Evolutionary conservation across 2,797 vertebrate species (phyloP).

Genomic region (Characodon lateralis): DNA sequence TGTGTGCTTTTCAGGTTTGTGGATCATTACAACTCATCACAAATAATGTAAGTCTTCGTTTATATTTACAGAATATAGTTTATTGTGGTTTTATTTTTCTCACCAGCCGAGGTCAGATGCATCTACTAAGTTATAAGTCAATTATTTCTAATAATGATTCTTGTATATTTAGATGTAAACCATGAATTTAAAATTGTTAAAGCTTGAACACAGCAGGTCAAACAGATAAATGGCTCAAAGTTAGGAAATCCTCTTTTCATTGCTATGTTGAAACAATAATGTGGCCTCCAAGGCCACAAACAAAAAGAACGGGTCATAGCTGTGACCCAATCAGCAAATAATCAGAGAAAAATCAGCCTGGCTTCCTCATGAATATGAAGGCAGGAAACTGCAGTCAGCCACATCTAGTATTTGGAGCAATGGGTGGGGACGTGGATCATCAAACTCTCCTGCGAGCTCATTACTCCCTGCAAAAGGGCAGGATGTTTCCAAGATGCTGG

Average conservation of each 20-base stretch:
- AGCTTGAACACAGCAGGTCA: background rate
- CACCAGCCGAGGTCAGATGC: constrained; percentile 14
- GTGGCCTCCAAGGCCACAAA: background rate
- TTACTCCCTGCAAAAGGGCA: constrained; percentile 79
- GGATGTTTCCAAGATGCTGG: constrained; percentile 62
- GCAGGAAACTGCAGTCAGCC: constrained; percentile 44
- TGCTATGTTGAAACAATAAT: constrained; percentile 5
- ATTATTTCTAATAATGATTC: constrained; percentile 2
- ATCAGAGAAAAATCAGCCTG: constrained; percentile 51
- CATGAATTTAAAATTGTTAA: background rate
- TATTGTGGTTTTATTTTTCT: background rate
- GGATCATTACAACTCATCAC: constrained; percentile 52
- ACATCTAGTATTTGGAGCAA: constrained; percentile 72
- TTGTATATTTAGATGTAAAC: background rate
- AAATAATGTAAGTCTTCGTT: constrained; percentile 42
- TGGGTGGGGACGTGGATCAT: constrained; percentile 76
- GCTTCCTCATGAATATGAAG: constrained; percentile 46
- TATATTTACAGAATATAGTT: constrained; percentile 30
- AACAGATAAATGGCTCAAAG: background rate
- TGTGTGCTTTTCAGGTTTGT: constrained; percentile 19
- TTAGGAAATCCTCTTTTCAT: background rate
- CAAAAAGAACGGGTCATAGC: constrained; percentile 15
- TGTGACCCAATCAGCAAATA: constrained; percentile 13
- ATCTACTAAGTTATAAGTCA: constrained; percentile 29
- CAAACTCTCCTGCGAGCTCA: constrained; percentile 81